Base-by-base conservation (phyloP, 2,888 invertebrate genomes). In the Heliothis peltigera region DNA sequence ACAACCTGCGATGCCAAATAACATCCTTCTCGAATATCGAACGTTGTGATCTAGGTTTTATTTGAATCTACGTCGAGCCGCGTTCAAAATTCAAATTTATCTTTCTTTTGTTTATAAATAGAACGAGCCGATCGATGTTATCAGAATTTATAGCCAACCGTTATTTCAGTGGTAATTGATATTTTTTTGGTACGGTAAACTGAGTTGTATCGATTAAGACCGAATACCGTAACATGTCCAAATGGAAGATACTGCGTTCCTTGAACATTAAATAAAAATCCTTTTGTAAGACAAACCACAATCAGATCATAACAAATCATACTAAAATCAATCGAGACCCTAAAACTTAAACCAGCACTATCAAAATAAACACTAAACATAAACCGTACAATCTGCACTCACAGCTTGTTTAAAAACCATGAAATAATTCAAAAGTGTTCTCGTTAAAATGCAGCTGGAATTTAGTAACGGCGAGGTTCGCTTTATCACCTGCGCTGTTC, bases 391-490 rank as follows among this genome's bases (percentile, higher is more conserved):
- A 91, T 91, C 91, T 90, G 84, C 87, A 87, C 84, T 83, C 77
- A 77, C 82, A 79, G 79, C 60, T 62, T 86, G 87, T 87, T 90
- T 88, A 92, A 91, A 89, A 87, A 87, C 88, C 87, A 87, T 90
- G 90, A 92, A 93, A 93, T 93, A 92, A 94, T 93, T 91, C 90
- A 92, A 90, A 91, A 89, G 89, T 87, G 89, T 82, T 84, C 89
- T 89, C 90, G 91, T 92, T 92, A 91, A 93, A 93, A 90, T 87
- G 89, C 91, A 88, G 82, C 88, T 84, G 82, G 89, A 90, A 89
- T 91, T 89, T 87, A 89, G 85, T 84, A 90, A 91, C 90, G 89
- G 86, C 87, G 84, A 84, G 82, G 79, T 81, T 77, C 82, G 77
- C 84, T 93, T 94, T 93, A 93, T 93, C 93, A 90, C 92, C 90